Evolutionary conservation across 2,113 vertebrate genomes (phyloP).

Genomic region (Tachycineta bicolor): DNA sequence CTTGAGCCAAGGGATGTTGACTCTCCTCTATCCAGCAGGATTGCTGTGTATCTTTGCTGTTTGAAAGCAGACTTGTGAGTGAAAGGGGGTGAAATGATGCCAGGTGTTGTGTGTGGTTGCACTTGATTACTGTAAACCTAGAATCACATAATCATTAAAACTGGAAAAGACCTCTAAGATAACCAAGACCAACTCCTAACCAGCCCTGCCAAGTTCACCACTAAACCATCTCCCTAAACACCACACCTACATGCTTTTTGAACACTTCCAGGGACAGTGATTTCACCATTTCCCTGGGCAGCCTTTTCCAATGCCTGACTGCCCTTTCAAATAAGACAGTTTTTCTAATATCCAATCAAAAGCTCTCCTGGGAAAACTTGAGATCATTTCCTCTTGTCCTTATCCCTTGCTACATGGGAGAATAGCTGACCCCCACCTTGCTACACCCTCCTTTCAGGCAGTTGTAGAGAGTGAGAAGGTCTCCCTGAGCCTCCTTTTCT

Average conservation of each 20-base stretch:
- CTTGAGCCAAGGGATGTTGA: not conserved
- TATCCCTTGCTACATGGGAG: not conserved
- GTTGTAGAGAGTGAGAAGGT: not conserved
- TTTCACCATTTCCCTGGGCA: not conserved
- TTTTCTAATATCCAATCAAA: not conserved
- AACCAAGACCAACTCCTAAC: not conserved
- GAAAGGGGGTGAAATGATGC: not conserved
- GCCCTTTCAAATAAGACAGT: not conserved
- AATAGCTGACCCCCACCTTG: not conserved
- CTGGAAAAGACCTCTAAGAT: not conserved
- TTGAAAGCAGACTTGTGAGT: not conserved
- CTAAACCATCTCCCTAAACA: not conserved
- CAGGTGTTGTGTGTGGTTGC: not conserved
- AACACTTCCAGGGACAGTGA: not conserved
- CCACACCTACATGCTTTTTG: not conserved
- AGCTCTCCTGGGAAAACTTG: not conserved
- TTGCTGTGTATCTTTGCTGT: fast-evolving
- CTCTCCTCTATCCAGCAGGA: not conserved
- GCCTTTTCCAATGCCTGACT: not conserved
- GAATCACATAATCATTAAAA: not conserved
- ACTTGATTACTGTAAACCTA: not conserved
- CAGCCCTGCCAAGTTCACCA: not conserved
- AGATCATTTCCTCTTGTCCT: not conserved
- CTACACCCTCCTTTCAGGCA: not conserved
- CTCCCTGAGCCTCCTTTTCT: not conserved